Conservation (phyloP, 2,113 vertebrate species). For the Orcinus orca region DNA sequence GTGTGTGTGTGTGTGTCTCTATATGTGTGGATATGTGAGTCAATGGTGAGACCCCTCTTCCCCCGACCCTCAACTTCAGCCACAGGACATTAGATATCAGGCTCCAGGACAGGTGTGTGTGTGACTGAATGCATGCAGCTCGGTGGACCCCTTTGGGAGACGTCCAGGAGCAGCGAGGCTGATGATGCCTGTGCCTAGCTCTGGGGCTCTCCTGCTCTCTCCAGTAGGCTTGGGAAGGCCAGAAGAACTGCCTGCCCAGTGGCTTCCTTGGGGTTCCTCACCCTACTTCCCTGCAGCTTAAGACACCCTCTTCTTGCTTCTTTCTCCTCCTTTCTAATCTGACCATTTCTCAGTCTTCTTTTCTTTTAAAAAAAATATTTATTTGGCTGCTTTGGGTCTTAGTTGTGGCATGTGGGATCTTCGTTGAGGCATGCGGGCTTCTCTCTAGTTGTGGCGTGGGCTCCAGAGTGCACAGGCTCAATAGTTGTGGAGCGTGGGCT, state of each 20-base stretch:
- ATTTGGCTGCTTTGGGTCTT: too few relatives aligned
- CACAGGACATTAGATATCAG: not conserved
- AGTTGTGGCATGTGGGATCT: too few relatives aligned
- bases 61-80: not conserved
- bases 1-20: not conserved
- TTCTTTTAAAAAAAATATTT: too few relatives aligned
- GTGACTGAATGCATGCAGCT: not conserved
- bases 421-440: too few relatives aligned
- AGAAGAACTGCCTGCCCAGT: not conserved
- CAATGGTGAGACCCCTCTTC: not conserved
- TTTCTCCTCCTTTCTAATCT: not conserved
- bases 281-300: not conserved
- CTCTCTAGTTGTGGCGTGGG: too few relatives aligned
- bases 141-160: not conserved
- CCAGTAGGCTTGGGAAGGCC: not conserved
- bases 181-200: not conserved
- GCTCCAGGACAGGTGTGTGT: not conserved
- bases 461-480: too few relatives aligned
- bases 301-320: not conserved
- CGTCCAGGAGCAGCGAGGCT: not conserved
- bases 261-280: not conserved
- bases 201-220: not conserved
- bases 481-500: too few relatives aligned
- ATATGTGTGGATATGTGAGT: not conserved
- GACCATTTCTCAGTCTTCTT: not conserved